Evolutionary conservation across 2,797 vertebrate species (phyloP).

Genomic region (Gallinago nigripennis): DNA sequence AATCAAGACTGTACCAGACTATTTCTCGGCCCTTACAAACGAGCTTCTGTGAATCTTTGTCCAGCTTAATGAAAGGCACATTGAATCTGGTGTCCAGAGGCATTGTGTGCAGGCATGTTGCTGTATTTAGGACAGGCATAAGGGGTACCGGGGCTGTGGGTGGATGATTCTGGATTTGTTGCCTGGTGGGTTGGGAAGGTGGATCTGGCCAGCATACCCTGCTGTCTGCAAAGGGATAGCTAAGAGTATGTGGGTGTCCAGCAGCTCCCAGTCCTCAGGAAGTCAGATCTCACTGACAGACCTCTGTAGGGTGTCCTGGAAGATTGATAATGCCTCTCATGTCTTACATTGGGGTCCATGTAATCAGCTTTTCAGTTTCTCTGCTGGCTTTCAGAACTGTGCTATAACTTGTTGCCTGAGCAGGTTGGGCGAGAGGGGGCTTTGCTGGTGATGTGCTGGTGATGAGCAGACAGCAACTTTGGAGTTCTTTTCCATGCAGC

Average conservation of each 20-base stretch:
- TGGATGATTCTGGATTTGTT: neutral
- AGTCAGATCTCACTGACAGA: neutral
- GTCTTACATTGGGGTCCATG: neutral
- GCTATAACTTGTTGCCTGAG: neutral
- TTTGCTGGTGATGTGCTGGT: neutral
- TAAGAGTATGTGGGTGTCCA: neutral
- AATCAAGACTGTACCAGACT: conserved; percentile 30
- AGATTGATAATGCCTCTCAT: neutral
- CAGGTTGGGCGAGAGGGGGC: neutral
- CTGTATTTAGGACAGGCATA: neutral
- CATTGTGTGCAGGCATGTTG: neutral
- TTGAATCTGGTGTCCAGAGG: conserved; percentile 24
- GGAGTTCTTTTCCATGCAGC: neutral
- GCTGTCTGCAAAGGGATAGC: neutral
- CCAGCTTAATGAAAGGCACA: conserved; percentile 33
- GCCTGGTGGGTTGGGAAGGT: neutral
- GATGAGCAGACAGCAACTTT: neutral
- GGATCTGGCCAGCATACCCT: neutral
- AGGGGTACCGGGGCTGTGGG: neutral
- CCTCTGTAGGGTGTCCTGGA: neutral
- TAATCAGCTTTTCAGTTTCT: neutral
- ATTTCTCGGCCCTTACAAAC: conserved; percentile 61
- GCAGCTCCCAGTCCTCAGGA: neutral
- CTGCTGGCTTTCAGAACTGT: neutral
- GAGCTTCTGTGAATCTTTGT: conserved; percentile 56